phyloP scores from a whole-genome alignment of 2,888 invertebrate genomes.

The Drosophila pseudotalamancana region DNA sequence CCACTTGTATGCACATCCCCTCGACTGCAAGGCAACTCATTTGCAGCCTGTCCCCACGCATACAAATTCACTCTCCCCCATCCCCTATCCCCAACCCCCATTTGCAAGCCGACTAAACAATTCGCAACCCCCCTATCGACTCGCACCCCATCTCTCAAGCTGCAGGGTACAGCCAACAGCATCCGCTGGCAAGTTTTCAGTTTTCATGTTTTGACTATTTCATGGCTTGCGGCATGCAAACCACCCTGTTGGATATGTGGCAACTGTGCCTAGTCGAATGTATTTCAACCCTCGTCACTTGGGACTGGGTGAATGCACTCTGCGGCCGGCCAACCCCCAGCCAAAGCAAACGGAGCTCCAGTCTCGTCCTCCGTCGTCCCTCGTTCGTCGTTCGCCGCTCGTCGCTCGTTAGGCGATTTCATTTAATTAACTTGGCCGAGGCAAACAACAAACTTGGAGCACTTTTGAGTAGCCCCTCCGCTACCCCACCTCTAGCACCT shows the following conservation, averaged over 20 bases:
- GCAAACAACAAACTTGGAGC: slow-evolving; percentile 31
- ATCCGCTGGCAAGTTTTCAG: slow-evolving; percentile 43
- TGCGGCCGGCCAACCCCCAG: slow-evolving; percentile 55
- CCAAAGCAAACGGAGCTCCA: slow-evolving; percentile 10
- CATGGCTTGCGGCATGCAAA: slow-evolving; percentile 49
- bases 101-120: not conserved
- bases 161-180: slow-evolving; percentile 51
- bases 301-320: slow-evolving; percentile 72
- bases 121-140: slow-evolving; percentile 15
- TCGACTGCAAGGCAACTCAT: slow-evolving; percentile 5
- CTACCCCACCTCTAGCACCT: slow-evolving; percentile 56
- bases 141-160: not conserved
- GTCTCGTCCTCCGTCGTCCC: slow-evolving; percentile 10
- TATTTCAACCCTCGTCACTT: slow-evolving; percentile 63
- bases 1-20: slow-evolving; percentile 65
- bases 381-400: slow-evolving; percentile 25
- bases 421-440: slow-evolving; percentile 71
- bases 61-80: no score
- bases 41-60: not conserved
- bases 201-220: slow-evolving; percentile 61
- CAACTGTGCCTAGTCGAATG: slow-evolving; percentile 40
- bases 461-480: slow-evolving; percentile 5
- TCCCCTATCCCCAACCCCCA: not conserved
- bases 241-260: slow-evolving; percentile 54
- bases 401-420: slow-evolving; percentile 51